Evolutionary conservation across 1,140 invertebrate genomes (phyloP).

Genomic region (Bradysia coprophila): DNA sequence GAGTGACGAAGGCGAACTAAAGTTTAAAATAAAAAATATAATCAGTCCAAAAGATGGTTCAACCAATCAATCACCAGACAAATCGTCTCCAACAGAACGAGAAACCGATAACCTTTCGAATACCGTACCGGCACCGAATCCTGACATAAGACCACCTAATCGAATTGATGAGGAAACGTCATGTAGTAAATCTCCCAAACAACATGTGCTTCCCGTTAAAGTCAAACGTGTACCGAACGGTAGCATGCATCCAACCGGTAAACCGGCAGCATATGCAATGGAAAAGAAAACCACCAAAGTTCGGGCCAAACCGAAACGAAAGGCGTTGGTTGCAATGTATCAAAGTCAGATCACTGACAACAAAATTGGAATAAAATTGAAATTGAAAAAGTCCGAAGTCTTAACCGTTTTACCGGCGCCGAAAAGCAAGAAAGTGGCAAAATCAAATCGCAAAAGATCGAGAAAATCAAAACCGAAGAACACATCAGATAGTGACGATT

Average conservation of each 20-base stretch:
- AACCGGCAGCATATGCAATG: slow-evolving; percentile 1
- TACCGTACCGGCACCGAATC: too few species aligned
- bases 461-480: slow-evolving; percentile 25
- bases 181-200: too few species aligned
- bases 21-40: neutral
- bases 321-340: slow-evolving; percentile 17
- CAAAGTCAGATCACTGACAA: slow-evolving; percentile 35
- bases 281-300: slow-evolving; percentile 1
- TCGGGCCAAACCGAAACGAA: slow-evolving; percentile 15
- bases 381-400: slow-evolving; percentile 36
- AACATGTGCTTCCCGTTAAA: neutral
- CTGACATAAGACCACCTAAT: too few species aligned
- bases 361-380: slow-evolving; percentile 39
- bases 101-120: too few species aligned
- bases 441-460: slow-evolving; percentile 24
- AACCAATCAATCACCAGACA: neutral
- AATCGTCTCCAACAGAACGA: neutral
- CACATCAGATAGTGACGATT: slow-evolving; percentile 24
- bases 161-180: too few species aligned
- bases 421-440: slow-evolving; percentile 1
- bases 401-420: neutral
- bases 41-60: neutral
- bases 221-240: neutral
- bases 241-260: neutral
- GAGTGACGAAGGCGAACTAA: neutral